phyloP scores from a whole-genome alignment of 2,888 invertebrate species.

The Rotaria sp. region DNA sequence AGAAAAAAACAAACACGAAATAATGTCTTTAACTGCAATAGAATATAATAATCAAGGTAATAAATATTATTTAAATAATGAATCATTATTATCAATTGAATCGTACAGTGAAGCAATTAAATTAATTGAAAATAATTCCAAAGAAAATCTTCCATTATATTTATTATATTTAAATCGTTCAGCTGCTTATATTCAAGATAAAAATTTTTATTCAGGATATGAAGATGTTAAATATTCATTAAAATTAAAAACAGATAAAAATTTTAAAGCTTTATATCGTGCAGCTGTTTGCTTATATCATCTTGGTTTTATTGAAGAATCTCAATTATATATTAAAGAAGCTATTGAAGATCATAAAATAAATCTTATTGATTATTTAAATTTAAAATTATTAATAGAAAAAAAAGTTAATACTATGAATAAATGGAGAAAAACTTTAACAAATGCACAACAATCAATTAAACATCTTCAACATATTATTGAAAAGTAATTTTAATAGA shows the following conservation, averaged over 20 bases:
- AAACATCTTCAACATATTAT: background rate
- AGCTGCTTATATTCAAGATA: slow-evolving; percentile 11
- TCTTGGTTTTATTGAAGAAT: background rate
- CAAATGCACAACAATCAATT: background rate
- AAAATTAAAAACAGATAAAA: background rate
- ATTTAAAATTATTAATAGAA: background rate
- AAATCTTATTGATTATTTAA: background rate
- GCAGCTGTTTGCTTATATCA: background rate
- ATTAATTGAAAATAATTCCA: background rate
- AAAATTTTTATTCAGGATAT: background rate
- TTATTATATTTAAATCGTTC: slow-evolving; percentile 17
- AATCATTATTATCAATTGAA: background rate
- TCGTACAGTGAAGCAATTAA: background rate
- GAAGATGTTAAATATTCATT: background rate
- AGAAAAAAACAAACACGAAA: too few relatives aligned
- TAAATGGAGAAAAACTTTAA: background rate
- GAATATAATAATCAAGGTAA: background rate
- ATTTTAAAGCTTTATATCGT: background rate
- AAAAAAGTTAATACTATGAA: background rate
- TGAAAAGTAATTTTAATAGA: background rate
- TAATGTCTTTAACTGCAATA: background rate
- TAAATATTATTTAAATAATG: background rate
- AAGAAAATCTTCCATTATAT: background rate
- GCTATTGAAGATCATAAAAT: background rate
- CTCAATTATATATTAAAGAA: background rate